A percentile compares a stretch with the other conserved stretches of the same genome.
Conservation (phyloP, 1,140 invertebrate species). For the Lepidotrigona ventralis region DNA sequence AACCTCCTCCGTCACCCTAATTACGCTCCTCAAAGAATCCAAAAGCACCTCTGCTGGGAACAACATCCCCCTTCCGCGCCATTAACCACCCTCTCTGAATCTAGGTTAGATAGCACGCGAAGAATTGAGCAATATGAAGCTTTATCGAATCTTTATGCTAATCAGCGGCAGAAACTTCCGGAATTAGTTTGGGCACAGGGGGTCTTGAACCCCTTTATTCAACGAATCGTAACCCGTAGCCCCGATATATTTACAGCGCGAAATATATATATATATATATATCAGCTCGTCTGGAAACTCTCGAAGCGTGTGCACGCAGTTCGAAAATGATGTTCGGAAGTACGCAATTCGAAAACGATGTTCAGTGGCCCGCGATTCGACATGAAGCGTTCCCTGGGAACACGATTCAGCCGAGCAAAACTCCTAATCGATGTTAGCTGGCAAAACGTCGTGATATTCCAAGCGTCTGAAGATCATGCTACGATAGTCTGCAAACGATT, state of each 20-base stretch:
- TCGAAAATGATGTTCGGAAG: too few species aligned
- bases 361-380: too few species aligned
- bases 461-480: too few species aligned
- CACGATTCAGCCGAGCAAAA: too few species aligned
- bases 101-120: neutral
- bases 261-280: too few species aligned
- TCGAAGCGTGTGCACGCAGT: too few species aligned
- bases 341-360: too few species aligned
- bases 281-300: neutral
- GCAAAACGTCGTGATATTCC: too few species aligned
- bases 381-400: too few species aligned
- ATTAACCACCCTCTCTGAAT: neutral
- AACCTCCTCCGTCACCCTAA: neutral
- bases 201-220: neutral
- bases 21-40: neutral
- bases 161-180: neutral
- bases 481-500: too few species aligned
- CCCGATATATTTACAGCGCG: neutral
- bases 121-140: neutral
- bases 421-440: too few species aligned
- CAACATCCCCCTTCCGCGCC: neutral
- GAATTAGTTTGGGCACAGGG: neutral
- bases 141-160: conserved; percentile 20
- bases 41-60: neutral
- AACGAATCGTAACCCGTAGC: neutral